These are phyloP conservation scores for Seriola rivoliana DNA, from an alignment of 2,113 vertebrate genomes.

Conservation along the genomic window DNA sequence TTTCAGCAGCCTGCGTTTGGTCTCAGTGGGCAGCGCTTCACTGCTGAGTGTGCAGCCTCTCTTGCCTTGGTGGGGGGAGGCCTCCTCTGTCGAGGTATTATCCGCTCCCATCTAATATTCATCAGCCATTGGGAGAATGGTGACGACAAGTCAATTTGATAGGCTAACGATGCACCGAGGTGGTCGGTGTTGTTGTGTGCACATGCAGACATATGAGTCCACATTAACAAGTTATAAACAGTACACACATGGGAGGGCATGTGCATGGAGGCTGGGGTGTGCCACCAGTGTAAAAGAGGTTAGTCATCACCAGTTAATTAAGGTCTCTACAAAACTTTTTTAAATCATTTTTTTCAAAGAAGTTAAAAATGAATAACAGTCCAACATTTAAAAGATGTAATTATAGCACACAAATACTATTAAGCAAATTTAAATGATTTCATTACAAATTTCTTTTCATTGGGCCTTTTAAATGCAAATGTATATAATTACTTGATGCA, in stretches of 20 bases:
- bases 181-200: conserved; percentile 50
- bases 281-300: not conserved
- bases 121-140: conserved; percentile 77
- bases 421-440: not conserved
- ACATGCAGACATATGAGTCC: conserved; percentile 27
- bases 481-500: not conserved
- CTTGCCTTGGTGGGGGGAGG: conserved; percentile 61
- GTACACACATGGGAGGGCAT: conserved; percentile 55
- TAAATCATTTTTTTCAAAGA: not conserved
- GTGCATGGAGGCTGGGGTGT: conserved; percentile 34
- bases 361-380: not conserved
- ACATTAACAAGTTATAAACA: conserved; percentile 30
- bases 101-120: conserved; percentile 80
- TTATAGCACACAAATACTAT: not conserved
- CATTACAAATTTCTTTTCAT: not conserved
- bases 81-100: conserved; percentile 71
- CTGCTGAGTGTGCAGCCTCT: conserved; percentile 72
- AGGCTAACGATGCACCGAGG: conserved; percentile 61
- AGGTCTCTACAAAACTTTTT: not conserved
- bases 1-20: conserved; percentile 52
- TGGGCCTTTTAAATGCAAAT: not conserved
- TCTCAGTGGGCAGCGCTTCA: conserved; percentile 73
- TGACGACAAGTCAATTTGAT: conserved; percentile 70
- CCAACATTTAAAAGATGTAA: not conserved
- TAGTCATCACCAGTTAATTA: not conserved